These are phyloP conservation scores for Clarias batrachus DNA, from an alignment of 2,113 vertebrate genomes.

Conservation along the genomic window DNA sequence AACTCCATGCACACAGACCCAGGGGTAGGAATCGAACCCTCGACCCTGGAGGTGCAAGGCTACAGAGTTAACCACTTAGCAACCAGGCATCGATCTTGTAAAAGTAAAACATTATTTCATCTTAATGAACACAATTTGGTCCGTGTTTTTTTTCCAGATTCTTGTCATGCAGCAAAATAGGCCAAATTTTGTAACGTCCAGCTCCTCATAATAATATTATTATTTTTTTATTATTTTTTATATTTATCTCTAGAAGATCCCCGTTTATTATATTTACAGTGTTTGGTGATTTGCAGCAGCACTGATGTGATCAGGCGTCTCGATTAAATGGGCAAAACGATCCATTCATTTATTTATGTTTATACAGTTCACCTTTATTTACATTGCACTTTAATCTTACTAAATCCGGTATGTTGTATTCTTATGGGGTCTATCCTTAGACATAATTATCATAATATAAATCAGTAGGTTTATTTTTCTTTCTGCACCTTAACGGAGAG, in stretches of 20 bases:
- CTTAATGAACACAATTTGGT: not conserved
- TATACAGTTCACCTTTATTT: no score
- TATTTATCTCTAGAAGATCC: not conserved
- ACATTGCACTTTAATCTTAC: not conserved
- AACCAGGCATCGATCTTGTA: not conserved
- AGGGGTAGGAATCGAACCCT: no score
- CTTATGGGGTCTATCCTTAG: not conserved
- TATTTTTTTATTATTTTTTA: not conserved
- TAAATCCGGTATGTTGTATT: not conserved
- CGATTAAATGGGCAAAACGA: not conserved
- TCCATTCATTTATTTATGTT: not conserved
- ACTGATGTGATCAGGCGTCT: not conserved
- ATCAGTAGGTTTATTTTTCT: no score
- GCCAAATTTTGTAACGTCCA: not conserved
- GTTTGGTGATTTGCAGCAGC: not conserved
- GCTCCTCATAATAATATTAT: not conserved
- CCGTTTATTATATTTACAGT: not conserved
- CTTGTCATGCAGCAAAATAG: not conserved
- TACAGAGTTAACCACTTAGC: no score
- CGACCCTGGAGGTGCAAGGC: no score
- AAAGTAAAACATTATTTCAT: not conserved
- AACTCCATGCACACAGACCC: no score
- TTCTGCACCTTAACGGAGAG: not conserved
- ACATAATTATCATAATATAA: not conserved
- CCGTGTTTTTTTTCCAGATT: not conserved